Conservation (phyloP, 2,888 invertebrate species). For the Troilus luridus region DNA sequence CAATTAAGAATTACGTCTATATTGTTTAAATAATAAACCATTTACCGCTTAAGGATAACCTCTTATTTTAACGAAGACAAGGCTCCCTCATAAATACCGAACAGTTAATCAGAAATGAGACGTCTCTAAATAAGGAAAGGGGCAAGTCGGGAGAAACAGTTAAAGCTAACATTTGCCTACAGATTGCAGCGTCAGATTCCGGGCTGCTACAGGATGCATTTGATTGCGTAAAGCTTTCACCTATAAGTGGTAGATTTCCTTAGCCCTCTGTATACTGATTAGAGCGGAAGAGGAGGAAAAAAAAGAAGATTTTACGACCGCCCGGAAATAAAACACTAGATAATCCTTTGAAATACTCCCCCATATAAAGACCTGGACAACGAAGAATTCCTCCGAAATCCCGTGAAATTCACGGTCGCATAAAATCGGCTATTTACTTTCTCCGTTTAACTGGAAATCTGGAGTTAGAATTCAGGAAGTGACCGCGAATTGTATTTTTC, state of each 20-base stretch:
- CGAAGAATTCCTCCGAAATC: neutral
- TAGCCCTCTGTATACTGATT: neutral
- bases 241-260: conserved; percentile 47
- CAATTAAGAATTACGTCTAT: neutral
- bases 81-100: neutral
- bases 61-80: neutral
- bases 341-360: conserved; percentile 39
- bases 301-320: conserved; percentile 25
- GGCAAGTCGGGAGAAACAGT: conserved; percentile 31
- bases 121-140: conserved; percentile 6
- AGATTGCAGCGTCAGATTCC: conserved; percentile 26
- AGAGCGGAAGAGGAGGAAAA: neutral
- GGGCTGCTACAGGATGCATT: conserved; percentile 10
- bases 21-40: neutral
- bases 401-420: neutral
- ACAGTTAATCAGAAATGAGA: conserved; percentile 28
- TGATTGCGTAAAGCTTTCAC: conserved; percentile 46
- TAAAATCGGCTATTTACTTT: conserved; percentile 31
- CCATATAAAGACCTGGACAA: neutral
- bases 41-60: neutral
- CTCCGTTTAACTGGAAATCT: conserved; percentile 44
- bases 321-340: conserved; percentile 28
- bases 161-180: conserved; percentile 47
- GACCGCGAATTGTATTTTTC: neutral
- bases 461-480: neutral